Conservation (phyloP, 2,888 invertebrate genomes). For the Julus scandinavius region DNA sequence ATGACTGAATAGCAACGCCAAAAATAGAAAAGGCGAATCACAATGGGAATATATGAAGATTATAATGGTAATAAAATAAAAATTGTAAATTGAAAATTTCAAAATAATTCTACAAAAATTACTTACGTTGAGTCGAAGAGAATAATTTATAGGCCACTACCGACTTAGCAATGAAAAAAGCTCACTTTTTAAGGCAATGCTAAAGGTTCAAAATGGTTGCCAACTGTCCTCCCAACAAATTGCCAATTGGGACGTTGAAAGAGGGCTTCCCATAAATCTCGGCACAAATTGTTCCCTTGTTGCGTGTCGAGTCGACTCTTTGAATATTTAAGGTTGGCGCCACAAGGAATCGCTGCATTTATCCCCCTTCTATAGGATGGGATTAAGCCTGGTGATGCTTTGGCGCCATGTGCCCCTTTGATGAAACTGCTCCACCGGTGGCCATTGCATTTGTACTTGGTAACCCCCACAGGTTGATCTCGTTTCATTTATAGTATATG, state of each 20-base stretch:
- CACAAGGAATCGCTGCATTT: not conserved
- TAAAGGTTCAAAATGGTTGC: not conserved
- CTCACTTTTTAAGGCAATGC: too few relatives aligned
- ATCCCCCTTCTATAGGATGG: too few relatives aligned
- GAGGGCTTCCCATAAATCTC: not conserved
- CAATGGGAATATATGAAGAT: too few relatives aligned
- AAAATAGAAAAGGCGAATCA: too few relatives aligned
- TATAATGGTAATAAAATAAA: too few relatives aligned
- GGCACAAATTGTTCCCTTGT: not conserved
- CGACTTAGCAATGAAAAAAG: too few relatives aligned
- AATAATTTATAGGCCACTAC: too few relatives aligned
- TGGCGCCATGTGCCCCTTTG: not conserved
- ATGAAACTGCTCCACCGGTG: not conserved
- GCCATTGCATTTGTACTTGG: not conserved
- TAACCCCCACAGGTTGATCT: conserved; percentile 17
- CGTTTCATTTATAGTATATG: too few relatives aligned
- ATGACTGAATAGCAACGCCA: too few relatives aligned
- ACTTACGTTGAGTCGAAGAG: too few relatives aligned
- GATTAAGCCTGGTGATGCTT: not conserved
- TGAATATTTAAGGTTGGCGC: conserved; percentile 27
- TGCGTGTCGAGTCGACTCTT: not conserved
- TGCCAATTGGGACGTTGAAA: not conserved
- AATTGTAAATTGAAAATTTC: too few relatives aligned
- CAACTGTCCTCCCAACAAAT: not conserved
- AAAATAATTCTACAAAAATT: too few relatives aligned